These are phyloP conservation scores for Aphyosemion australe DNA, from an alignment of 2,113 vertebrate genomes.

Conservation along the genomic window DNA sequence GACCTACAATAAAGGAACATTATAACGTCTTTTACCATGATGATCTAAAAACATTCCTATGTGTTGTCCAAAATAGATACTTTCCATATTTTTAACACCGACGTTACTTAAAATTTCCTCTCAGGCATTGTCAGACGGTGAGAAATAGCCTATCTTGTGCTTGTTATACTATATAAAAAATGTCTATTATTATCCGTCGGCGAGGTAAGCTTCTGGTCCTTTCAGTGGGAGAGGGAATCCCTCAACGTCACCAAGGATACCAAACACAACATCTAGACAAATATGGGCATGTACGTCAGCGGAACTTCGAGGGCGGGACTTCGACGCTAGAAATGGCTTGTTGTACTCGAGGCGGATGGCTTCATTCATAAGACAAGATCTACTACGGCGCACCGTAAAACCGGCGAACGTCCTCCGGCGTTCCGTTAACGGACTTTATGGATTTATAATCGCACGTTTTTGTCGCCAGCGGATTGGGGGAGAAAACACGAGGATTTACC, in stretches of 20 bases:
- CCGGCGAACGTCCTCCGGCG: constrained; percentile 37
- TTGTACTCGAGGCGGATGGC: constrained; percentile 60
- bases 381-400: constrained; percentile 62
- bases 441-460: constrained; percentile 65
- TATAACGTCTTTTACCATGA: constrained; percentile 15
- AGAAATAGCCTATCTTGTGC: constrained; percentile 73
- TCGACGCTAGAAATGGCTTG: constrained; percentile 57
- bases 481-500: constrained; percentile 17
- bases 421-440: constrained; percentile 66
- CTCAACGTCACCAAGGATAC: constrained; percentile 98
- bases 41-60: constrained; percentile 30
- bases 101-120: constrained; percentile 63
- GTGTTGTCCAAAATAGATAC: constrained; percentile 39
- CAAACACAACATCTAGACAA: constrained; percentile 90
- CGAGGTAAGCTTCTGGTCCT: constrained; percentile 70
- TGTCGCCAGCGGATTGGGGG: background rate
- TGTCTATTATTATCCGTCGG: constrained; percentile 86
- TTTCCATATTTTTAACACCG: constrained; percentile 56
- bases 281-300: constrained; percentile 99
- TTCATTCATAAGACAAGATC: constrained; percentile 91
- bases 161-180: constrained; percentile 66
- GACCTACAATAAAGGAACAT: constrained; percentile 13
- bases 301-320: constrained; percentile 90
- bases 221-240: constrained; percentile 93
- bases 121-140: constrained; percentile 70